Evolutionary conservation across 2,113 vertebrate genomes (phyloP), one percentile per base, ranked within the genome.

Genomic region (Dasyornis broadbenti): DNA sequence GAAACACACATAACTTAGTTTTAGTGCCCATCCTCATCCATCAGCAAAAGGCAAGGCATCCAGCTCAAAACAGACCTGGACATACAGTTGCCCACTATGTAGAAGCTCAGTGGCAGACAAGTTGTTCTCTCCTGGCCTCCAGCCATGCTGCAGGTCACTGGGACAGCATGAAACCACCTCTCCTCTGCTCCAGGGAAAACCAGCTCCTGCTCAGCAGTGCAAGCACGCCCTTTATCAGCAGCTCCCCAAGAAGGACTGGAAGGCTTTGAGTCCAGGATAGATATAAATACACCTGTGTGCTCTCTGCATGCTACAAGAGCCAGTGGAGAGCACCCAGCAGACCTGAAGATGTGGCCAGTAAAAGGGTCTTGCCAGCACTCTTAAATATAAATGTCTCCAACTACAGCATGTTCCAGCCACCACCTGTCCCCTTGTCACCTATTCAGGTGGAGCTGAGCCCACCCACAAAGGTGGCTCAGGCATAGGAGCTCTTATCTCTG

Each of bases 41-140:
- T 45, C 87, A 83, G 75, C 70, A 90, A 91, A 85, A 77, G 72
- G 52, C 56, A 84, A 92, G 30, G 10, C 61, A 89, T 15, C 33
- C 61, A 60, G 60, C 44, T 71, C 64, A 86, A 53, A 86, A 61
- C 16, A 27, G 2, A 71, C 40, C 60, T 79, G 75, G 66, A 49
- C 39, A 53, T 24, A 15, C 1, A 15, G 49, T 9, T 6, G 45
- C 24, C 54, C 11, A 1, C 39, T 72, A 10, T 5, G 52, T 27
- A 47, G 79, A 52, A 93, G 72, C 70, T 85, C 68, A 63, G 6
- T 4, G 8, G 45, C 54, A 94, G 42, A 16, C 31, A 64, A 20
- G 31, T 15, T 64, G 31, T 57, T 13, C 40, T 71, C 61, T 63
- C 31, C 37, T 59, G 75, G 45, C 42, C 45, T 79, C 56, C n/a